Percentiles rank a stretch among this genome's conserved stretches.
phyloP scores from a whole-genome alignment of 1,140 invertebrate species.

The Pseudomyrmex sp. region DNA sequence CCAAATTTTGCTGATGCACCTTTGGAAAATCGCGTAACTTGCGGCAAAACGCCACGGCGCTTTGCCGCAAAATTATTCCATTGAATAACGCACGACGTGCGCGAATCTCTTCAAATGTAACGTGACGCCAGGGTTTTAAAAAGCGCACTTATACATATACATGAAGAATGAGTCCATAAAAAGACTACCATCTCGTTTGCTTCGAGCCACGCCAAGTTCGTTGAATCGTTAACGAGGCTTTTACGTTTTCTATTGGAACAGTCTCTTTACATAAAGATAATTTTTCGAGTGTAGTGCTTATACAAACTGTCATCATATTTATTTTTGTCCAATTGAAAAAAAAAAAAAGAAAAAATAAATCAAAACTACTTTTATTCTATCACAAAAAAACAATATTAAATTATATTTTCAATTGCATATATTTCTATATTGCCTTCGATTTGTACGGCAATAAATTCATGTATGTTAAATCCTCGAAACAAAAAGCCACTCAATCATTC shows the following conservation, averaged over 20 bases:
- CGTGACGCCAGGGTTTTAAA: background rate
- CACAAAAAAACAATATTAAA: too few species aligned
- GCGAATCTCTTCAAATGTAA: conserved; percentile 4
- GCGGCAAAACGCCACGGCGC: background rate
- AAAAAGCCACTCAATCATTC: too few species aligned
- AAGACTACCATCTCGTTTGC: conserved; percentile 8
- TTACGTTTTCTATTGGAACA: background rate
- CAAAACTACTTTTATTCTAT: too few species aligned
- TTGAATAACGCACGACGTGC: conserved; percentile 32
- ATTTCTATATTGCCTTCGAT: too few species aligned
- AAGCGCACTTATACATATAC: conserved; percentile 4
- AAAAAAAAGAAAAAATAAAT: too few species aligned
- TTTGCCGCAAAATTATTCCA: conserved; percentile 47
- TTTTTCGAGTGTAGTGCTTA: background rate
- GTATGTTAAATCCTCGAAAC: too few species aligned
- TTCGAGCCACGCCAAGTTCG: background rate
- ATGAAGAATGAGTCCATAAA: background rate
- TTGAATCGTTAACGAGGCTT: conserved; percentile 22
- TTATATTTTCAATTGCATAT: too few species aligned
- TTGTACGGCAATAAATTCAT: too few species aligned
- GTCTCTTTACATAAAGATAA: background rate
- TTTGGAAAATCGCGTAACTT: conserved; percentile 38
- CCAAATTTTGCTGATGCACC: conserved; percentile 41
- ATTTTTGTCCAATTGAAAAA: too few species aligned
- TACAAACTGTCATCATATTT: background rate